Base-by-base conservation (phyloP, 2,888 invertebrate genomes). In the Chymomyza amoena region DNA sequence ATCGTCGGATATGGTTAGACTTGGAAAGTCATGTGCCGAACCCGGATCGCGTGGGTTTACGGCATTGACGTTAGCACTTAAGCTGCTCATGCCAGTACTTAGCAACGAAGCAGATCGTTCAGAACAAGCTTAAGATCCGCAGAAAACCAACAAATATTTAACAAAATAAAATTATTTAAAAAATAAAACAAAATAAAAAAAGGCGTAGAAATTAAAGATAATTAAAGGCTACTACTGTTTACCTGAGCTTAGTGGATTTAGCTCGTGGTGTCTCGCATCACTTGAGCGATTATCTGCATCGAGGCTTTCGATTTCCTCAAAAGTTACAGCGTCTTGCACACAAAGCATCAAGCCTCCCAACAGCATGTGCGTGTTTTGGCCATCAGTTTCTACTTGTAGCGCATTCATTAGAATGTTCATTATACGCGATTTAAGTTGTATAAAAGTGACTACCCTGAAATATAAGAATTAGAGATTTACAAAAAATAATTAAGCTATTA, bases 281-380 rank as follows among this genome's bases (percentile, higher is more conserved):
- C 93, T 10, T 93, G 80, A 79, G 5, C 78, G 92, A 25, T 93
- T 92, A 5, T 93, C 93, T 69, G 93, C 92, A 86, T 93, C 93
- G 61, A 93, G 93, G 54, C 94, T 92, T 84, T 96, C 94, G 60
- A 94, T 93, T 89, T 95, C 95, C 91, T 97, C 96, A 87, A 94
- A 95, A 59, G 94, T 93, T 0, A 96, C 95, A 9, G 96, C 94
- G 90, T 97, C 96, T 90, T 96, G 96, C 4, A 97, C 96, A 78
- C 95, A 94, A 63, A 96, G 92, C 87, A 96, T 93, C 59, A 97
- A 92, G 7, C 96, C 96, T 61, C 96, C 96, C 51, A 98, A 92
- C 50, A 97, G 92, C 95, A 97, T 96, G 89, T 97, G 97, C 4
- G 97, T 96, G 91, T 98, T 98, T 78, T 94, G 94, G 0, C 97